A percentile compares a stretch with the other conserved stretches of the same genome.
Conservation (phyloP, 2,113 vertebrate genomes). For the Triplophysa dalaica region DNA sequence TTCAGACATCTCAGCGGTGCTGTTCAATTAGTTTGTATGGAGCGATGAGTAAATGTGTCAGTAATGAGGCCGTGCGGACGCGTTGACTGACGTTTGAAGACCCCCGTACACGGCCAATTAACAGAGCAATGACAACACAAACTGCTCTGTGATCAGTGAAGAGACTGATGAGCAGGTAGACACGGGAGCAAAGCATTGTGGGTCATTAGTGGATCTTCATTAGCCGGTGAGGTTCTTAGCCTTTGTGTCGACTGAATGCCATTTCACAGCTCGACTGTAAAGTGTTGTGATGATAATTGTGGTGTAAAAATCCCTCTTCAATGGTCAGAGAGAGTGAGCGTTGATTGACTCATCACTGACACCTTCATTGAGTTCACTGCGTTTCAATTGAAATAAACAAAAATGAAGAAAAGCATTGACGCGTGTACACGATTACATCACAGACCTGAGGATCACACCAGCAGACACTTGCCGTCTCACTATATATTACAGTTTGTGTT, state of each 20-base stretch:
- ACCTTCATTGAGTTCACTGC: too few relatives aligned
- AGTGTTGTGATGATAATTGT: background rate
- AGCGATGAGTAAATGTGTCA: background rate
- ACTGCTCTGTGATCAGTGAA: background rate
- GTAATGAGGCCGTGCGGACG: constrained; percentile 31
- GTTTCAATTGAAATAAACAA: too few relatives aligned
- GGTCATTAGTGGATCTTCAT: constrained; percentile 17
- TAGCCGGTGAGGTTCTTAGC: background rate
- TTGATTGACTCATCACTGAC: too few relatives aligned
- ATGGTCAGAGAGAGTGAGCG: background rate
- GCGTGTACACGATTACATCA: too few relatives aligned
- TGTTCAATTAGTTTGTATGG: background rate
- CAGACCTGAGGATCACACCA: too few relatives aligned
- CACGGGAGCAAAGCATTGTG: constrained; percentile 18
- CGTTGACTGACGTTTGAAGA: constrained; percentile 33
- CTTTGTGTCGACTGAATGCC: background rate
- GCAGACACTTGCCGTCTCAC: too few relatives aligned
- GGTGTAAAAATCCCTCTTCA: background rate
- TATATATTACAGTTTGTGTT: too few relatives aligned
- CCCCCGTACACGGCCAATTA: constrained; percentile 41
- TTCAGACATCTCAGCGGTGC: background rate
- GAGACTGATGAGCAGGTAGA: constrained; percentile 12
- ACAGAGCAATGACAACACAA: constrained; percentile 1
- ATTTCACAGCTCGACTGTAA: background rate
- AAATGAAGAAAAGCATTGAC: too few relatives aligned